Conservation (phyloP, 2,113 vertebrate species). For the Columba livia region DNA sequence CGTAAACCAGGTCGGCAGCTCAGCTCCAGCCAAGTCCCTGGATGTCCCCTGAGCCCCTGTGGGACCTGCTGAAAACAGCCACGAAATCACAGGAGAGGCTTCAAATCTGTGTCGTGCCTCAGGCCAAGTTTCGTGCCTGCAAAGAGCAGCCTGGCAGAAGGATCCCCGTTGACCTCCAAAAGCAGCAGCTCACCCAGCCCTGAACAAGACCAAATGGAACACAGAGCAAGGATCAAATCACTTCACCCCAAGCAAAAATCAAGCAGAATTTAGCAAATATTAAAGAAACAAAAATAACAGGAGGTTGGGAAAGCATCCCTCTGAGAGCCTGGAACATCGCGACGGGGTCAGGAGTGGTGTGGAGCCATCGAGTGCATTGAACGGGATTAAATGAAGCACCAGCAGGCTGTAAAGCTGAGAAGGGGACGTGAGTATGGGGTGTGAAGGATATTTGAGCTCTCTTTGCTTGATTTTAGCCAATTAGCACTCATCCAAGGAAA, state of each 20-base stretch:
- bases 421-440: background rate
- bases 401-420: background rate
- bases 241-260: background rate
- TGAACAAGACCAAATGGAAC: background rate
- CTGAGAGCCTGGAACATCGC: background rate
- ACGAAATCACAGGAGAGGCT: background rate
- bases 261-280: background rate
- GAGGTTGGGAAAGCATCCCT: background rate
- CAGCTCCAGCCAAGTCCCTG: background rate
- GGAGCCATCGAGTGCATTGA: background rate
- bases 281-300: background rate
- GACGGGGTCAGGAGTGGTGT: background rate
- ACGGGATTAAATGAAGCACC: background rate
- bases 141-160: background rate
- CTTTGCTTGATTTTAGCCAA: conserved; percentile 35
- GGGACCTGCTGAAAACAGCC: background rate
- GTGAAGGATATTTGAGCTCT: background rate
- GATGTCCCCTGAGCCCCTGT: background rate
- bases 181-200: background rate
- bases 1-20: background rate
- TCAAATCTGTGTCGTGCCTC: background rate
- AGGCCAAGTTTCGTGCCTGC: background rate
- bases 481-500: conserved; percentile 35
- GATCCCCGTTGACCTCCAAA: background rate
- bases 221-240: background rate